These are phyloP conservation scores for Rhagophthalmus giganteus DNA, from an alignment of 2,888 invertebrate species.

Conservation along the genomic window DNA sequence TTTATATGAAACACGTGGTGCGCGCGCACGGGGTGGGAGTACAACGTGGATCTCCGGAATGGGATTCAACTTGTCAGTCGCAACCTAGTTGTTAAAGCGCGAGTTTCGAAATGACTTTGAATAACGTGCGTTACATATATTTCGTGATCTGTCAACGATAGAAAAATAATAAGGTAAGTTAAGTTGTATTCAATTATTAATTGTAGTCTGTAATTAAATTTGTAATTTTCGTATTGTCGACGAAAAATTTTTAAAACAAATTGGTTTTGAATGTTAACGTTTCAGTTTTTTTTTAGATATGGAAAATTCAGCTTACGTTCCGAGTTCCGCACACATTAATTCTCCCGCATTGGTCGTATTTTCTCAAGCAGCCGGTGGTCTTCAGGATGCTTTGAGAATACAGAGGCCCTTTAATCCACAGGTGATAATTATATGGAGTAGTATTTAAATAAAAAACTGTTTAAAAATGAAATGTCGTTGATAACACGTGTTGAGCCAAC, in stretches of 20 bases:
- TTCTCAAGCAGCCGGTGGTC: slow-evolving; percentile 73
- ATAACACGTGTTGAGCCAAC: slow-evolving; percentile 52
- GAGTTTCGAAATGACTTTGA: slow-evolving; percentile 37
- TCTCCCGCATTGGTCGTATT: slow-evolving; percentile 75
- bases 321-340: slow-evolving; percentile 71
- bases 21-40: slow-evolving; percentile 49
- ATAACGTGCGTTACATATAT: slow-evolving; percentile 31
- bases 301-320: slow-evolving; percentile 76
- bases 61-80: slow-evolving; percentile 49
- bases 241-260: neutral
- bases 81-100: slow-evolving; percentile 38
- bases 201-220: neutral
- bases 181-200: neutral
- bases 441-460: neutral
- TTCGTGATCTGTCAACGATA: slow-evolving; percentile 25
- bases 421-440: slow-evolving; percentile 59
- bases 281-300: slow-evolving; percentile 48
- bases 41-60: slow-evolving; percentile 45
- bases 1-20: slow-evolving; percentile 49
- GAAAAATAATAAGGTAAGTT: slow-evolving; percentile 16
- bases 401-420: slow-evolving; percentile 75
- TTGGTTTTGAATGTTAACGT: neutral
- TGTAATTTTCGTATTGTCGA: neutral
- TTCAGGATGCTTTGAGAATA: slow-evolving; percentile 74
- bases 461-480: too few relatives aligned